phyloP scores from a whole-genome alignment of 2,888 invertebrate species.

The Drosophila subsilvestris region DNA sequence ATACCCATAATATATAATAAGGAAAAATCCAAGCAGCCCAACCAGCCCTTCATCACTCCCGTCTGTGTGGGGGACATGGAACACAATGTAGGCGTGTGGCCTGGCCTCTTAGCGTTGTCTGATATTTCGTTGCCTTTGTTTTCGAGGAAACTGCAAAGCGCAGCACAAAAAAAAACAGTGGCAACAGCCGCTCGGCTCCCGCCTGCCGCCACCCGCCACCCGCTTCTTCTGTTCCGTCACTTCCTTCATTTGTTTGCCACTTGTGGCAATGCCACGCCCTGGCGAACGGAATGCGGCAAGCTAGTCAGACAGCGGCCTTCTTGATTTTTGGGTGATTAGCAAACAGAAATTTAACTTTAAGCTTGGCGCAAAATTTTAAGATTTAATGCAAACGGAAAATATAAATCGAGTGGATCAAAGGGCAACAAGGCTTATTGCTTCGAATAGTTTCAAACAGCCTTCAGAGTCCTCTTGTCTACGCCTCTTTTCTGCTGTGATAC shows the following conservation, averaged over 20 bases:
- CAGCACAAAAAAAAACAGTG: conserved; percentile 31
- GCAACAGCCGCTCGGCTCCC: neutral
- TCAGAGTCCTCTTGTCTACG: neutral
- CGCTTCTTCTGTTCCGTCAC: neutral
- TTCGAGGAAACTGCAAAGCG: conserved; percentile 34
- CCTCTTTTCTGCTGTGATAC: too few species aligned
- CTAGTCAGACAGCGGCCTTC: neutral
- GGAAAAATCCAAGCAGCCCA: conserved; percentile 10
- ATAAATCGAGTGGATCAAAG: too few species aligned
- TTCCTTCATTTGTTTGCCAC: neutral
- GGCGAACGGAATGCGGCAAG: neutral
- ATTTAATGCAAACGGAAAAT: neutral
- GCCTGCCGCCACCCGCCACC: neutral
- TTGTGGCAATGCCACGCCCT: neutral
- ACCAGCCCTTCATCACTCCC: too few species aligned
- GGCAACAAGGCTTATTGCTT: neutral
- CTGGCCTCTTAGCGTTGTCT: conserved; percentile 44
- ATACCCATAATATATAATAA: conserved; percentile 56
- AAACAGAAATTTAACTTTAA: neutral
- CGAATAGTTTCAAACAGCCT: neutral
- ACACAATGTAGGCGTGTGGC: conserved; percentile 30
- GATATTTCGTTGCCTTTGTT: conserved; percentile 37
- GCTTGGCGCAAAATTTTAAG: neutral
- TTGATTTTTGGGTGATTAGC: conserved; percentile 24
- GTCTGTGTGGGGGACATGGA: conserved; percentile 1